Evolutionary conservation across 2,888 invertebrate genomes (phyloP), one percentile per base, ranked within the genome.

Genomic region (Acrobasis consociella): DNA sequence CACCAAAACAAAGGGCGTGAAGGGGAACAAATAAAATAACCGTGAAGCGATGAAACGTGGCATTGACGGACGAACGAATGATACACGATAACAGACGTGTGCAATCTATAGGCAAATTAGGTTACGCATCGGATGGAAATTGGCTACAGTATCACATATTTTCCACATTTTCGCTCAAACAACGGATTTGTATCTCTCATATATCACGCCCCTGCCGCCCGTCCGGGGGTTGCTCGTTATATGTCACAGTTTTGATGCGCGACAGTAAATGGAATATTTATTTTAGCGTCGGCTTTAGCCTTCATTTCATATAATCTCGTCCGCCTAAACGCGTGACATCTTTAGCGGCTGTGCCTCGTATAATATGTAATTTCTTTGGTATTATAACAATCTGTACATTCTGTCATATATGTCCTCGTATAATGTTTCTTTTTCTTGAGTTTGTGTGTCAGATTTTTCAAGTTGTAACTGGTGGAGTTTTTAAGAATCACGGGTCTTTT

Each of bases 91-190:
- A 39, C 50, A 50, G 51, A 60, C 60, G 39, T 51, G 22, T 17
- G 60, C 51, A 60, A 60, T 60, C 60, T 60, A 60, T 60, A 60
- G 51, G 51, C 51, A 60, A 60, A 60, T 60, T 60, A 60, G 60
- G 51, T 51, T 52, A 52, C 60, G 16, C 51, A n/a, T 51, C 50
- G 5, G 15, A 50, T 22, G 60, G 51, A 60, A 60, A 51, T 60
- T 51, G 50, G 50, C 38, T 50, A 60, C 51, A 39, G 51, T 17
- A 60, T 60, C 39, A 51, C 15, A 39, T 16, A 60, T 51, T 58
- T 49, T 60, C 60, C 50, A 60, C 49, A 16, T 59, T 16, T 49
- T 59, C 59, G 49, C 38, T n/a, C 16, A 49, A 49, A 49, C 49
- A 49, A 37, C 49, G 13, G 50, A 51, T 60, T 60, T 60, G 16